Evolutionary conservation across 2,888 invertebrate species (phyloP), one percentile per base, ranked within the genome.

Genomic region (Toxonevra muliebris): DNA sequence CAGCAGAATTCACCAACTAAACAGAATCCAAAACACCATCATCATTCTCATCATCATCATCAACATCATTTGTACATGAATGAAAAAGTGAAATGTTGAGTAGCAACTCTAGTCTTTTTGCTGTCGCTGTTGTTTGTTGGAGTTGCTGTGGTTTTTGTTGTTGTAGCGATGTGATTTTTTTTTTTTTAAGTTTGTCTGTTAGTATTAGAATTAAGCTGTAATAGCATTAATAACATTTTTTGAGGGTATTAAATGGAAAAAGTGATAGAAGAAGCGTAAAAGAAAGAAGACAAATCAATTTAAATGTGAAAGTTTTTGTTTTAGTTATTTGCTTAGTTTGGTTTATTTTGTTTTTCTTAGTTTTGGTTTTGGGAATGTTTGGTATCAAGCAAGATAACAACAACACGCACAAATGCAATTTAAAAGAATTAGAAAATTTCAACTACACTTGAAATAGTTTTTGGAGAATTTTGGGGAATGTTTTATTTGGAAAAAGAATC

Each of bases 201-300:
- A 15, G 50, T 15, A 54, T 54, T 54, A 54, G 54, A 54, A 54
- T 54, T 54, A 54, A 54, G 54, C 20, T 54, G 54, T 54, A 54
- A 54, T 54, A 20, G 54, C 20, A 19, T n/a, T 19, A 20, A 54
- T 54, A 19, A n/a, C n/a, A 54, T 54, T n/a, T 54, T 19, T 54
- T 48, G 48, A 48, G 13, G 48, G 48, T n/a, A 12, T 54, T 54
- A 11, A 54, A 54, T n/a, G 13, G 20, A 54, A 54, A 54, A 54
- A 19, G 48, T 48, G 48, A 15, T 48, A 48, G 15, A 48, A 11
- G 48, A 48, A 48, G 11, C 15, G 48, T 13, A 8, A 11, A 48
- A 48, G 48, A 11, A 48, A 15, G 13, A 48, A 54, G 20, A 54
- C 17, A 54, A 54, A 19, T 54, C 54, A 54, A 54, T 54, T 19